Conservation (phyloP, 2,113 vertebrate genomes). For the Coptodon bakossiorum region DNA sequence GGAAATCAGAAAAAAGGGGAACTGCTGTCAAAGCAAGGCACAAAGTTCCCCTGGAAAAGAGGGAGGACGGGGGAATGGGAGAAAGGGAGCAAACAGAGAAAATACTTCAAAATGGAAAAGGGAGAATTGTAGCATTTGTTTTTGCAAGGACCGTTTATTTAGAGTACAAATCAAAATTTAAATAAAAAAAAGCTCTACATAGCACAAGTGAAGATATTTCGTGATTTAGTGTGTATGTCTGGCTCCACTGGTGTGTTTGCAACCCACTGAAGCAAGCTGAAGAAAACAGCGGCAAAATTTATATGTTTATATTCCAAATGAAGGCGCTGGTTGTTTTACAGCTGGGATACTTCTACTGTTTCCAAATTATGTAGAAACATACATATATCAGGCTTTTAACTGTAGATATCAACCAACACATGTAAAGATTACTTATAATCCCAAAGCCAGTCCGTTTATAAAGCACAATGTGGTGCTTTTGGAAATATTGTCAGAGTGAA, state of each 20-base stretch:
- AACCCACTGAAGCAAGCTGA: not conserved
- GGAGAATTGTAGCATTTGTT: not conserved
- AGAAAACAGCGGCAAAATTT: not conserved
- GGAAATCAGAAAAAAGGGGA: constrained; percentile 1
- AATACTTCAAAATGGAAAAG: not conserved
- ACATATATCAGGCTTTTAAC: not conserved
- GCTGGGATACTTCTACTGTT: not conserved
- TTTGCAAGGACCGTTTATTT: not conserved
- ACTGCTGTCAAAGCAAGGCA: not conserved
- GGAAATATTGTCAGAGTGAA: not conserved
- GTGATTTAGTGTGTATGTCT: not conserved
- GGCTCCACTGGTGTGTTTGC: not conserved
- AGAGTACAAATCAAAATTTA: not conserved
- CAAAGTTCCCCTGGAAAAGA: not conserved
- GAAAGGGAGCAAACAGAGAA: not conserved
- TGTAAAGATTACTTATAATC: not conserved
- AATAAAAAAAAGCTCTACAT: not conserved
- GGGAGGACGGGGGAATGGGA: not conserved
- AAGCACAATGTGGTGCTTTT: not conserved
- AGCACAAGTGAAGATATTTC: not conserved
- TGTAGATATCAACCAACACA: not conserved
- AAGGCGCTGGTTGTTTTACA: not conserved
- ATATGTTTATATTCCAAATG: not conserved
- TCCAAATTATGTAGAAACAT: not conserved
- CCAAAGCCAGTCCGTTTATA: not conserved